phyloP scores from a whole-genome alignment of 2,888 invertebrate genomes.

The Oxycera nigricornis region DNA sequence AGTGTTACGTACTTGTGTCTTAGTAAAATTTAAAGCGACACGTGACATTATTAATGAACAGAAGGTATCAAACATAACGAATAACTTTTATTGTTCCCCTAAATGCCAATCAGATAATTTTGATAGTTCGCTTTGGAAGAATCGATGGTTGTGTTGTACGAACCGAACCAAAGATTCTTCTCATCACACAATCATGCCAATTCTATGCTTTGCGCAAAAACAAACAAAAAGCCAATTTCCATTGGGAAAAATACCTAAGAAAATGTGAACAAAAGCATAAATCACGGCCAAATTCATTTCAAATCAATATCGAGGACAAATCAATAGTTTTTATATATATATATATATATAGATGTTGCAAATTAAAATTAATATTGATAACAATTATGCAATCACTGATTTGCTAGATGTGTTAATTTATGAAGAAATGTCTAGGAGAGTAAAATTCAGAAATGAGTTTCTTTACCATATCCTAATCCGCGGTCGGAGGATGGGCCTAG shows the following conservation, averaged over 20 bases:
- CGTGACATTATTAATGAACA: background rate
- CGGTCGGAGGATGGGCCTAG: constrained; percentile 86
- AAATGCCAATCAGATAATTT: background rate
- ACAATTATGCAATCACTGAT: constrained; percentile 12
- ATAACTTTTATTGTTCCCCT: background rate
- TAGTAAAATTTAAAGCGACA: background rate
- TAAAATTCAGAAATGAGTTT: constrained; percentile 54
- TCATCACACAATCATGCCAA: background rate
- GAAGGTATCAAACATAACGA: background rate
- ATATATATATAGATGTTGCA: background rate
- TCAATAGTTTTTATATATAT: too few species aligned
- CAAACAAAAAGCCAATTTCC: constrained; percentile 3
- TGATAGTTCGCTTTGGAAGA: constrained; percentile 4
- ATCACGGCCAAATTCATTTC: constrained; percentile 11
- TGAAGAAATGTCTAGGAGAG: background rate
- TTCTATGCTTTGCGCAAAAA: background rate
- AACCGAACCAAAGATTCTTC: background rate
- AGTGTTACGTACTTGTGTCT: background rate
- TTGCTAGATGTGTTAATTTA: constrained; percentile 7
- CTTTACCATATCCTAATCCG: constrained; percentile 92
- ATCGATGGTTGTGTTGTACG: background rate
- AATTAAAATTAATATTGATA: background rate
- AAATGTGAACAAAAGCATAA: constrained; percentile 14
- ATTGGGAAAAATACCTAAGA: background rate
- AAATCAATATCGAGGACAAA: background rate